These are phyloP conservation scores for Diaphora mendica DNA, from an alignment of 2,888 invertebrate species.

Conservation along the genomic window DNA sequence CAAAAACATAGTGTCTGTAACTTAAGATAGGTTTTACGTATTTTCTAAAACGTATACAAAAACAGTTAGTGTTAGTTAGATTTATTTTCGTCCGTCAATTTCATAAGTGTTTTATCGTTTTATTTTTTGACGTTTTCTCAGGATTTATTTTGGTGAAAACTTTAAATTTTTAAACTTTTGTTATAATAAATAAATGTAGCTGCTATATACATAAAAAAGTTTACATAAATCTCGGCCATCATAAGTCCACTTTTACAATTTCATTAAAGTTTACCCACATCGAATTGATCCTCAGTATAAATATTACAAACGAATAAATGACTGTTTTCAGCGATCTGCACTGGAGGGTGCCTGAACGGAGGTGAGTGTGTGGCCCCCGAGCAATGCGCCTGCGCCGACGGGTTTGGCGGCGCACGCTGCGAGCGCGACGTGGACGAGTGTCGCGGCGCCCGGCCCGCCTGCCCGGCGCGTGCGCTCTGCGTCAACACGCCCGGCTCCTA, in stretches of 20 bases:
- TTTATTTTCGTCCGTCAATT: too few relatives aligned
- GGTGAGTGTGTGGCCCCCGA: slow-evolving; percentile 92
- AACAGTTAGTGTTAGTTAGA: too few relatives aligned
- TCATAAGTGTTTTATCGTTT: too few relatives aligned
- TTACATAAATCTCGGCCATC: not conserved
- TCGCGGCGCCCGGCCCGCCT: slow-evolving; percentile 87
- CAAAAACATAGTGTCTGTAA: too few relatives aligned
- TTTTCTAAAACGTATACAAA: too few relatives aligned
- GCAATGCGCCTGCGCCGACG: slow-evolving; percentile 92
- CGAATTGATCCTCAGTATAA: not conserved
- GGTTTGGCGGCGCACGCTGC: slow-evolving; percentile 93
- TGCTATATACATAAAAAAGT: too few relatives aligned
- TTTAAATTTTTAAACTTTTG: too few relatives aligned
- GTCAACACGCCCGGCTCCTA: slow-evolving; percentile 96
- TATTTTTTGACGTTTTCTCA: too few relatives aligned
- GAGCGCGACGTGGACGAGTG: slow-evolving; percentile 96
- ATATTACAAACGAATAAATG: not conserved
- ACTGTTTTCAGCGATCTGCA: slow-evolving; percentile 89
- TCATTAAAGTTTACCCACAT: not conserved
- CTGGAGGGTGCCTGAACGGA: slow-evolving; percentile 93
- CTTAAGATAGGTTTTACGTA: not conserved
- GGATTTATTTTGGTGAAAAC: not conserved
- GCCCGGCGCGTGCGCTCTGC: slow-evolving; percentile 92
- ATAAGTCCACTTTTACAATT: not conserved
- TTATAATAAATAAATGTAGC: too few relatives aligned